Evolutionary conservation across 2,888 invertebrate species (phyloP).

Genomic region (Nemoura dubitans): DNA sequence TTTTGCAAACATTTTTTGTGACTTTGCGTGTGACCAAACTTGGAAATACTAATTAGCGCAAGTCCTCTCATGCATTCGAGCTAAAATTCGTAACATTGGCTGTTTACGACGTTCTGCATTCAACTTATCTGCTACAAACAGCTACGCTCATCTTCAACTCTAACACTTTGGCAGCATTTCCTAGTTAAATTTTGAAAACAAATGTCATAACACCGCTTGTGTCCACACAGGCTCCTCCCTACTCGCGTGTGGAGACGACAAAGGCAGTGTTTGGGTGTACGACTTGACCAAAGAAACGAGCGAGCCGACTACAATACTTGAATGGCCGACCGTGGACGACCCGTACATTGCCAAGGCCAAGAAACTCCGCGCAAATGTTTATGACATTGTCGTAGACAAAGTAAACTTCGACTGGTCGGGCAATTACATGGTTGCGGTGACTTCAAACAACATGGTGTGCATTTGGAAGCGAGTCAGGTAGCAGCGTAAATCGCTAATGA

Average conservation of each 20-base stretch:
- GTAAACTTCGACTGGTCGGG: slow-evolving; percentile 54
- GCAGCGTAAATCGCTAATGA: no score
- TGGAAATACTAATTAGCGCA: no score
- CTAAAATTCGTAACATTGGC: no score
- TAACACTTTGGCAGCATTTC: no score
- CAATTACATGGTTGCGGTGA: slow-evolving; percentile 56
- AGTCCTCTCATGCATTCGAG: no score
- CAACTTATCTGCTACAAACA: no score
- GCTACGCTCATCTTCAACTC: no score
- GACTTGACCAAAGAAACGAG: slow-evolving; percentile 46
- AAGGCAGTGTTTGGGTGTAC: slow-evolving; percentile 57
- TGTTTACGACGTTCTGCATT: no score
- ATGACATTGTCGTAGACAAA: slow-evolving; percentile 57
- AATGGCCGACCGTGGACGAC: slow-evolving; percentile 56
- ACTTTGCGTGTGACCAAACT: no score
- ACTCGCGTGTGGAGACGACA: slow-evolving; percentile 57
- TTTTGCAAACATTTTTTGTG: no score
- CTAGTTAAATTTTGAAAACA: no score
- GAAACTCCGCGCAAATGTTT: slow-evolving; percentile 56
- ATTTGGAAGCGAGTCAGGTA: slow-evolving; percentile 53
- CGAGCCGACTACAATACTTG: slow-evolving; percentile 51
- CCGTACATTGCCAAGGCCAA: slow-evolving; percentile 54
- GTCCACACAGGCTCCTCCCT: slow-evolving; percentile 53
- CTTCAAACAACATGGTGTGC: slow-evolving; percentile 58
- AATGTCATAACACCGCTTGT: neutral